Percentiles rank a stretch among this genome's conserved stretches.
These are phyloP conservation scores for Kobus ellipsiprymnus DNA, from an alignment of 2,113 vertebrate species.

Conservation along the genomic window DNA sequence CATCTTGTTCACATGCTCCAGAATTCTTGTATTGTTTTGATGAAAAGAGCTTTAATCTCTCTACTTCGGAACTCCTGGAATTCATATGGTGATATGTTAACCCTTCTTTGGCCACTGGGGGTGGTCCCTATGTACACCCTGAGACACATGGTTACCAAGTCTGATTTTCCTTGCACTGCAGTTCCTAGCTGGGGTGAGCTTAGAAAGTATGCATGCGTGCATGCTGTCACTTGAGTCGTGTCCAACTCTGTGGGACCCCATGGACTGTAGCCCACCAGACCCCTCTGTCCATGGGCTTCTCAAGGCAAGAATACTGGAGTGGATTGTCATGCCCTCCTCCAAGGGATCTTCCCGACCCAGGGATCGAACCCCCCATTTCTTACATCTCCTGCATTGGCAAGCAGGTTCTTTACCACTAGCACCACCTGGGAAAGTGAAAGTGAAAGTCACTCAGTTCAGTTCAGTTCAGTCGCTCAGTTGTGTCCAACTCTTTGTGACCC, in stretches of 20 bases:
- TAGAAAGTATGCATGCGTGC: neutral
- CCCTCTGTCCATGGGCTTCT: neutral
- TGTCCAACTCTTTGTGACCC: too few species aligned
- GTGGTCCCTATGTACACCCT: neutral
- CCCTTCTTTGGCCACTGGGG: neutral
- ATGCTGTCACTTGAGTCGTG: neutral
- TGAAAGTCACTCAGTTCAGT: neutral
- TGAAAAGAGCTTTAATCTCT: neutral
- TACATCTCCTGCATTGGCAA: neutral
- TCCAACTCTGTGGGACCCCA: neutral
- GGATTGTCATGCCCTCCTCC: neutral
- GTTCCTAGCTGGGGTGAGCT: neutral
- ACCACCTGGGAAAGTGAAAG: neutral
- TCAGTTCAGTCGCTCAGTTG: too few species aligned
- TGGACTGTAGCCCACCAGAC: neutral
- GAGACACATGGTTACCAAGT: neutral
- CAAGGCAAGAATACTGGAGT: neutral
- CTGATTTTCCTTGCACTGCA: neutral
- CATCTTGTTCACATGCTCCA: neutral
- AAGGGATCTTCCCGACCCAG: neutral
- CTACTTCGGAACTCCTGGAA: neutral
- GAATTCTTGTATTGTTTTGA: neutral
- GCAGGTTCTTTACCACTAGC: neutral
- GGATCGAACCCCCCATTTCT: neutral
- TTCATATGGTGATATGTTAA: neutral